A percentile compares a stretch with the other conserved stretches of the same genome.
These are phyloP conservation scores for Myotis brandtii DNA, from an alignment of 2,113 vertebrate species.

Conservation along the genomic window DNA sequence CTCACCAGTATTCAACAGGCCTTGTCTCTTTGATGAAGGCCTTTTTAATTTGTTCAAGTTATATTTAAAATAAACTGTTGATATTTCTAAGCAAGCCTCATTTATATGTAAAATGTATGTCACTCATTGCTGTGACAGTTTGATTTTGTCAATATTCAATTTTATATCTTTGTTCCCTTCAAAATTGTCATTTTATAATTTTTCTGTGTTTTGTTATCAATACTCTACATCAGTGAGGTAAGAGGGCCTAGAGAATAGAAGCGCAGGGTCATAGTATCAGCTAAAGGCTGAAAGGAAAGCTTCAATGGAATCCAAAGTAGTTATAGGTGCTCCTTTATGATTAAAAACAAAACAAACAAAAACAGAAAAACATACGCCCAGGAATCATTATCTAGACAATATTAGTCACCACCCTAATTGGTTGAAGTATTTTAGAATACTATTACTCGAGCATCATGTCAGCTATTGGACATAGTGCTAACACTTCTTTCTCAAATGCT, in stretches of 20 bases:
- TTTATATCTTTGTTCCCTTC: not conserved
- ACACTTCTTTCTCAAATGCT: not conserved
- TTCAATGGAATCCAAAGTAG: not conserved
- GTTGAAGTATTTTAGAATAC: not conserved
- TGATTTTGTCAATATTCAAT: not conserved
- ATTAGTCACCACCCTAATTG: not conserved
- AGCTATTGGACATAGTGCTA: not conserved
- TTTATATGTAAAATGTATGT: not conserved
- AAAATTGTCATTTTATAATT: not conserved
- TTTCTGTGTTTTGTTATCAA: not conserved
- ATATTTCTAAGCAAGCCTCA: not conserved
- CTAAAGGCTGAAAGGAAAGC: not conserved
- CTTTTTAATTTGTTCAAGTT: constrained; percentile 2
- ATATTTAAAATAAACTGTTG: not conserved
- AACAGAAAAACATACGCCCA: not conserved
- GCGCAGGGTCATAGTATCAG: not conserved
- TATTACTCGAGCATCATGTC: not conserved
- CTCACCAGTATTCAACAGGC: not conserved
- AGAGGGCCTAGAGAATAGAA: not conserved
- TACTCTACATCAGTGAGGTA: not conserved
- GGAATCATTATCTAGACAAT: not conserved
- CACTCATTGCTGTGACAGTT: not conserved
- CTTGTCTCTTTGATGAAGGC: not conserved
- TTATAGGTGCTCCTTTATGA: not conserved
- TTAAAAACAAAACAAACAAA: not conserved